Conservation (phyloP, 2,797 vertebrate genomes). For the Myoxocephalus aenaeus region DNA sequence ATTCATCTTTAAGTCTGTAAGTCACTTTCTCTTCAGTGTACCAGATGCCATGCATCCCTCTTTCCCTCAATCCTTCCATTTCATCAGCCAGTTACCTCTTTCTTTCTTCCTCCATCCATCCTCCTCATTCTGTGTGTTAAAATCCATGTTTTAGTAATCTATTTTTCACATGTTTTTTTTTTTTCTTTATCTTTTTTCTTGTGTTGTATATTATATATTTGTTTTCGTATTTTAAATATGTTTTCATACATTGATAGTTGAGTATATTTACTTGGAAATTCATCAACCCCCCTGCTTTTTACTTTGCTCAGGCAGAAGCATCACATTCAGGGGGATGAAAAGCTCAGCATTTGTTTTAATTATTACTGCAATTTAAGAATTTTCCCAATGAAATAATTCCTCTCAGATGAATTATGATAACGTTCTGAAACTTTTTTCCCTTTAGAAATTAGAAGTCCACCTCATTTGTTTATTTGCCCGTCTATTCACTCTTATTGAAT, state of each 20-base stretch:
- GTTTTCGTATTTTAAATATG: background rate
- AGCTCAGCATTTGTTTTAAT: background rate
- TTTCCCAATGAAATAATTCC: background rate
- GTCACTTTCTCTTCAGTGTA: conserved; percentile 18
- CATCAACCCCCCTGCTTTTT: background rate
- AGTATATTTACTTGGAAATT: background rate
- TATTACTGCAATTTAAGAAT: background rate
- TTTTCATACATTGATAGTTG: conserved; percentile 10
- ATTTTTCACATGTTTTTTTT: background rate
- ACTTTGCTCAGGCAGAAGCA: background rate
- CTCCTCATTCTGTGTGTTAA: background rate
- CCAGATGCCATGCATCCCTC: conserved; percentile 1
- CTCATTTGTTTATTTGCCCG: background rate
- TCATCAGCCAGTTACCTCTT: conserved; percentile 72
- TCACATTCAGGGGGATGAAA: background rate
- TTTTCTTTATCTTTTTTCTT: background rate
- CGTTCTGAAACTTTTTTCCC: background rate
- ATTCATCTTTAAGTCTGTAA: background rate
- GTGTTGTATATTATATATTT: background rate
- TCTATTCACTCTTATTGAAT: background rate
- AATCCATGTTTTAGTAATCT: background rate
- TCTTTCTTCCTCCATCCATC: conserved; percentile 12
- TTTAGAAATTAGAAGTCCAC: too few species aligned
- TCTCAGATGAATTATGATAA: background rate
- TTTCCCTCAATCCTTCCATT: conserved; percentile 21